Evolutionary conservation across 2,113 vertebrate species (phyloP).

Genomic region (Oncorhynchus kisutch): DNA sequence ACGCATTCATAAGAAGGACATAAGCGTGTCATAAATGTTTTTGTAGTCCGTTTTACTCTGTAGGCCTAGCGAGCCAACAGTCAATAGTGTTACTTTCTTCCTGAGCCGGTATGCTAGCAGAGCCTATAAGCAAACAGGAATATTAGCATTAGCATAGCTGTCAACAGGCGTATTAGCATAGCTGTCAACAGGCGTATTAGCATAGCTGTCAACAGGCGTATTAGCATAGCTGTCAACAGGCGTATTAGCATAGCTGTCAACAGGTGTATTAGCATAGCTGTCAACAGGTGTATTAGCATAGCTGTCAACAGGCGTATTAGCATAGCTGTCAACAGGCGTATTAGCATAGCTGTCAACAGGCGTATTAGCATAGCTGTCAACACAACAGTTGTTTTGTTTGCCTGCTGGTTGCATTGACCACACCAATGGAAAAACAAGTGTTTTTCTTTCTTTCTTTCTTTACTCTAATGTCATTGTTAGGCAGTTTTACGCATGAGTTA

Average conservation of each 20-base stretch:
- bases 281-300: background rate
- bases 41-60: background rate
- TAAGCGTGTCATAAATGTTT: background rate
- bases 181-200: too few species aligned
- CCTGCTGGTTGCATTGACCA: constrained; percentile 32
- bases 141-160: too few species aligned
- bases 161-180: too few species aligned
- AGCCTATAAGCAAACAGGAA: constrained; percentile 6
- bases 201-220: too few species aligned
- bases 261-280: background rate
- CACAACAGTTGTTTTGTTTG: background rate
- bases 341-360: too few species aligned
- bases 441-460: constrained; percentile 27
- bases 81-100: constrained; percentile 11
- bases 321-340: too few species aligned
- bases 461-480: constrained; percentile 58
- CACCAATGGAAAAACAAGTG: constrained; percentile 39
- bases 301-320: background rate
- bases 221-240: background rate
- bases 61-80: background rate
- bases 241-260: background rate
- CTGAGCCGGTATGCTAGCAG: constrained; percentile 15
- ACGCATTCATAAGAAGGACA: background rate
- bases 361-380: background rate
- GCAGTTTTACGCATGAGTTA: constrained; percentile 55